Evolutionary conservation across 2,888 invertebrate genomes (phyloP), one percentile per base, ranked within the genome.

Genomic region (Chrysopilus asiliformis): DNA sequence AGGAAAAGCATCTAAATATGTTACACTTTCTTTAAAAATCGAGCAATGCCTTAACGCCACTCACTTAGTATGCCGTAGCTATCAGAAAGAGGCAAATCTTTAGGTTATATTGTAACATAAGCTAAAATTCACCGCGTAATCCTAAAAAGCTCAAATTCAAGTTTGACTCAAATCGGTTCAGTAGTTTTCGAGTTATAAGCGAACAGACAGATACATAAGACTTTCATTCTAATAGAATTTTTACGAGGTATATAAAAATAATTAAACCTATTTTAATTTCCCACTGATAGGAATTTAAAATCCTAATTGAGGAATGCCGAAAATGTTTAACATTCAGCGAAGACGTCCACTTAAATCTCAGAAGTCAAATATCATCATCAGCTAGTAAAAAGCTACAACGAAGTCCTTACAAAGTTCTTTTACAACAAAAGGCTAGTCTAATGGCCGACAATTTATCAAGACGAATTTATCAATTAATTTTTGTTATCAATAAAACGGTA

Each of bases 401-500:
- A 4, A 61, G 57, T 44, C 57, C 61, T 4, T 61, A 60, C 38
- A 60, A 58, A 46, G 52, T 53, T 6, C 43, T 61, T 37, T 47
- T 59, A 10, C 40, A 42, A 37, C 26, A 29, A 32, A 49, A 47
- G 40, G 46, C 47, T 2, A 20, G 34, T n/a, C 15, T 42, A 18
- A 43, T 46, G 28, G 34, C 41, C 5, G 43, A 45, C 28, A 45
- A 46, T 41, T 39, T 47, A 27, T 41, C 43, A 32, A 41, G 37
- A 19, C 32, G 39, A 36, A 46, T 59, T 41, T 55, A 52, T 30
- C 60, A 61, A 42, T 34, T 61, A 20, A 56, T 56, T 7, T 60
- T 59, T 45, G 57, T 58, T 15, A 50, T 61, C 2, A 58, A 60
- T 40, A 53, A 53, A 20, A 56, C 55, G 45, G 59, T 60, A 39